Conservation (phyloP, 2,888 invertebrate species). For the Gerris lacustris region DNA sequence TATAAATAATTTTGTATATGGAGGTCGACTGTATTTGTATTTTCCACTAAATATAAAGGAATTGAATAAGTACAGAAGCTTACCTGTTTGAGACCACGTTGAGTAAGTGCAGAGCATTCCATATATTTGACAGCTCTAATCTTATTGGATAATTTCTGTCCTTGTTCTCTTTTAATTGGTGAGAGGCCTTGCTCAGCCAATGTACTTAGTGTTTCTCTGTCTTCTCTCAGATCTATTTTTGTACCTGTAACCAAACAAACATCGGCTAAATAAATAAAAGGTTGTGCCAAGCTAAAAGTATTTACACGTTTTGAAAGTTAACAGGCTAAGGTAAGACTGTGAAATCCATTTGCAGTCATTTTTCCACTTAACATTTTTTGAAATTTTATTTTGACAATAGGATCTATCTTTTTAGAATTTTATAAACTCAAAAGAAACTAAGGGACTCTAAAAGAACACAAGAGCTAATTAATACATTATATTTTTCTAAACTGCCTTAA, state of each 20-base stretch:
- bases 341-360: too few species aligned
- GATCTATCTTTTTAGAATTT: too few species aligned
- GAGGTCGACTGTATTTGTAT: too few species aligned
- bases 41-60: not conserved
- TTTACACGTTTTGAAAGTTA: too few species aligned
- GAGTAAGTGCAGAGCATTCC: conserved; percentile 98
- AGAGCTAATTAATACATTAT: too few species aligned
- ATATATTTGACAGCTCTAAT: conserved; percentile 97
- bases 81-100: conserved; percentile 86
- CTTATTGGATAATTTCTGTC: conserved; percentile 95
- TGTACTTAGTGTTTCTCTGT: conserved; percentile 83
- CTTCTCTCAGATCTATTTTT: conserved; percentile 97
- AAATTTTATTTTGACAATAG: too few species aligned
- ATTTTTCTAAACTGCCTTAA: too few species aligned
- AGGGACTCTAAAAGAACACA: too few species aligned
- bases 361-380: too few species aligned
- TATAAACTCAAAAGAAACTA: too few species aligned
- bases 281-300: not conserved
- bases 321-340: too few species aligned
- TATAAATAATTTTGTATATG: too few species aligned
- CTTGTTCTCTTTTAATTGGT: conserved; percentile 93
- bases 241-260: conserved; percentile 52
- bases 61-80: not conserved
- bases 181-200: conserved; percentile 88
- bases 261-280: conserved; percentile 17